phyloP scores from a whole-genome alignment of 2,797 vertebrate genomes.

The Neoniphon sammara region DNA sequence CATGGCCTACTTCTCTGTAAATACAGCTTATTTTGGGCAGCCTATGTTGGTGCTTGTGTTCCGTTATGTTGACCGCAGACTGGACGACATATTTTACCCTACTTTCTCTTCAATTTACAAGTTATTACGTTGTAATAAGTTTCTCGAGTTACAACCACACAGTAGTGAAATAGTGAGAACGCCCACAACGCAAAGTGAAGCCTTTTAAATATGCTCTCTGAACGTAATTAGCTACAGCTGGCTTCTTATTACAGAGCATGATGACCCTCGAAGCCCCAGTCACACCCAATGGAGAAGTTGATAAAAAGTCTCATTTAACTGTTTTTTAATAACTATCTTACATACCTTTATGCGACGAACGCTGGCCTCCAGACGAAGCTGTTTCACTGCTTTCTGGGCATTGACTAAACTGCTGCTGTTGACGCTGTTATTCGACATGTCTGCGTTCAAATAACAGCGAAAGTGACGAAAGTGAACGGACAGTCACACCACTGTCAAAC shows the following conservation, averaged over 20 bases:
- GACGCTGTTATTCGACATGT: constrained; percentile 81
- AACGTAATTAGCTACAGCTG: no score
- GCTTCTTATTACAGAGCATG: not conserved
- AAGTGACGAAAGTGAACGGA: not conserved
- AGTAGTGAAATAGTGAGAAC: no score
- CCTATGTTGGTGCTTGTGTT: no score
- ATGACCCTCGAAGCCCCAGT: constrained; percentile 35
- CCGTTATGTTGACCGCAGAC: no score
- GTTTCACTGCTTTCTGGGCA: constrained; percentile 81
- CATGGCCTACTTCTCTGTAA: no score
- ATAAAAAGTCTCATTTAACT: not conserved
- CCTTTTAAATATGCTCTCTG: no score
- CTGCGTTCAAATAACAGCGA: constrained; percentile 8
- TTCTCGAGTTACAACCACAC: no score
- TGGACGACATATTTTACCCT: no score
- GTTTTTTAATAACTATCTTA: not conserved
- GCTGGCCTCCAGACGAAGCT: constrained; percentile 80
- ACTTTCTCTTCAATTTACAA: no score
- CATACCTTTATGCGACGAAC: constrained; percentile 80
- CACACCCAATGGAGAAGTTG: constrained; percentile 32
- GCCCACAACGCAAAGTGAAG: not conserved
- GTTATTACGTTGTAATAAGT: no score
- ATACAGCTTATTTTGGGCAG: no score
- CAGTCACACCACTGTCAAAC: no score
- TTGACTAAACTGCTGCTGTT: constrained; percentile 71